Base-by-base conservation (phyloP, 1,140 invertebrate species). In the Brachionus calyciflorus region DNA sequence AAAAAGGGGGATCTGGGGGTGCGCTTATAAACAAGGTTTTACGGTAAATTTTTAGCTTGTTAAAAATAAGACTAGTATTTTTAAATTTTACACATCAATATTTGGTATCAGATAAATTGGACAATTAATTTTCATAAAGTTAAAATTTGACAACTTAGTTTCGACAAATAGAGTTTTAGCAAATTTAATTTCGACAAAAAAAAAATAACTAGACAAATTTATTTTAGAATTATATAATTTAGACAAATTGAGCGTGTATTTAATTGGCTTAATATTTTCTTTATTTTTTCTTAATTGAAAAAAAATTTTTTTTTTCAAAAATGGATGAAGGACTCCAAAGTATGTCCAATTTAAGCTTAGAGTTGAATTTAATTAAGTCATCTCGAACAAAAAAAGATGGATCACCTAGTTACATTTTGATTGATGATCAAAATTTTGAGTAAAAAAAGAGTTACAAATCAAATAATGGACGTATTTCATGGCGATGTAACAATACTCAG, bases 401-500 rank as follows among this genome's bases (percentile, higher is more conserved):
- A n/a, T n/a, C n/a, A n/a, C n/a, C n/a, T n/a, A n/a, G 53, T 19
- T 57, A 57, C 17, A 57, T 57, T 14, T 30, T 57, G 30, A 57
- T 57, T 30, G 53, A 57, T 57, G 28, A 26, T n/a, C 10, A 28
- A 14, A 30, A 46, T 57, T 57, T 57, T 57, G 53, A 57, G 30
- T 57, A 57, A 12, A 57, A 57, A 30, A 30, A 30, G 24, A 57
- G 53, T 40, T 63, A 30, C 24, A 63, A 63, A 63, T 33, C 57
- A 21, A 24, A 41, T 12, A 41, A 30, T 21, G 57, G 33, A 19
- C 40, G 57, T n/a, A 63, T 63, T 19, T 41, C 57, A 40, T 63
- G 57, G 57, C 57, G 57, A 19, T 63, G 57, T 40, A 63, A 63
- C 17, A 40, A 63, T 41, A 10, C 57, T 63, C 30, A 63, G 21